phyloP scores from a whole-genome alignment of 2,888 invertebrate species.

The Scaptomyza reducta region DNA sequence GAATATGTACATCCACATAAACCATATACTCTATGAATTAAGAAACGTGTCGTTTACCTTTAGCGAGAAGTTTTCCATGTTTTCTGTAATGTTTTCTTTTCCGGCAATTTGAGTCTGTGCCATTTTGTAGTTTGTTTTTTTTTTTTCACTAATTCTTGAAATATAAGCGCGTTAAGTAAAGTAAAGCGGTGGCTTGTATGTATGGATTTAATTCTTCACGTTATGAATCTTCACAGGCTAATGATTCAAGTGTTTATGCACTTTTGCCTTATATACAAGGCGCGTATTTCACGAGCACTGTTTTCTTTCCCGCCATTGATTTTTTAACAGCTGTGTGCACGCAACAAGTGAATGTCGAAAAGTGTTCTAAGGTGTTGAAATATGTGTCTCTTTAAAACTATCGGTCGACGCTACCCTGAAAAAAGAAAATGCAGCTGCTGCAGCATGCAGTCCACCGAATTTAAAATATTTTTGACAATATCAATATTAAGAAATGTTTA shows the following conservation, averaged over 20 bases:
- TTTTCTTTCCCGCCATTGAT: constrained; percentile 59
- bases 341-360: constrained; percentile 31
- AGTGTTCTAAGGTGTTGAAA: constrained; percentile 27
- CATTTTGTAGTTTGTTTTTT: constrained; percentile 45
- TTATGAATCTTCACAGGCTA: constrained; percentile 26
- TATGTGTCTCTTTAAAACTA: background rate
- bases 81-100: constrained; percentile 84
- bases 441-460: background rate
- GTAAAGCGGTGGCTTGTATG: background rate
- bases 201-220: background rate
- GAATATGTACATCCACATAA: constrained; percentile 2
- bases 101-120: constrained; percentile 76
- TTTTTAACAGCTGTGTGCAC: constrained; percentile 30
- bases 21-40: background rate
- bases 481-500: background rate
- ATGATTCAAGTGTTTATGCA: constrained; percentile 20
- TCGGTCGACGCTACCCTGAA: background rate
- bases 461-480: background rate
- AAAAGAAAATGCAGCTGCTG: background rate
- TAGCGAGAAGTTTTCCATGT: constrained; percentile 83
- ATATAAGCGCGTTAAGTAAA: constrained; percentile 4
- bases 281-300: constrained; percentile 36
- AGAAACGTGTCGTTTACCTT: constrained; percentile 78
- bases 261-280: constrained; percentile 50
- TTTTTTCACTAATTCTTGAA: constrained; percentile 18